phyloP scores from a whole-genome alignment of 2,888 invertebrate genomes.

The Drosophila paramelanica region DNA sequence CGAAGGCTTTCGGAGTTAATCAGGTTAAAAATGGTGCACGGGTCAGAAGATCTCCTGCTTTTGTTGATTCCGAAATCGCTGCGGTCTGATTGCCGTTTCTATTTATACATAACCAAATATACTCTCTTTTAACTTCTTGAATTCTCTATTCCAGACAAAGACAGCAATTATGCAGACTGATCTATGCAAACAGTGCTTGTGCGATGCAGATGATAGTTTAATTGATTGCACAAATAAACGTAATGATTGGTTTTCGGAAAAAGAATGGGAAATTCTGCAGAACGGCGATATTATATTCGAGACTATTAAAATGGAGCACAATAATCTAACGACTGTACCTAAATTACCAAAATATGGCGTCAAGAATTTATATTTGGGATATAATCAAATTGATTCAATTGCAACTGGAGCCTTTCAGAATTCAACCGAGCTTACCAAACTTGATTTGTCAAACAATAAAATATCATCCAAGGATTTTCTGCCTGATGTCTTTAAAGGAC shows the following conservation, averaged over 20 bases:
- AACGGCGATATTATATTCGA: conserved; percentile 77
- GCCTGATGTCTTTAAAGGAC: conserved; percentile 89
- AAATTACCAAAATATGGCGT: conserved; percentile 86
- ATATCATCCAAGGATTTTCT: conserved; percentile 87
- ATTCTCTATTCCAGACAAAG: conserved; percentile 50
- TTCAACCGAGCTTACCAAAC: conserved; percentile 87
- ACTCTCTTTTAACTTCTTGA: too few relatives aligned
- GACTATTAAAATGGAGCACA: conserved; percentile 79
- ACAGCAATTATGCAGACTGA: conserved; percentile 61
- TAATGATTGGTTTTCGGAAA: conserved; percentile 85
- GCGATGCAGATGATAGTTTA: conserved; percentile 84
- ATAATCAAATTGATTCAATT: conserved; percentile 88
- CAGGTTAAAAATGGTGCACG: too few relatives aligned
- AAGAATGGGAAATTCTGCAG: conserved; percentile 86
- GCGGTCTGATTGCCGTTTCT: too few relatives aligned
- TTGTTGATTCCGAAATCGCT: too few relatives aligned
- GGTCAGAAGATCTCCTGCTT: too few relatives aligned
- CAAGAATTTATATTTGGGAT: conserved; percentile 87
- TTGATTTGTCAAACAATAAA: conserved; percentile 90
- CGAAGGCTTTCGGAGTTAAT: too few relatives aligned
- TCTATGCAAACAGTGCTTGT: conserved; percentile 87
- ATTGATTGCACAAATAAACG: conserved; percentile 87
- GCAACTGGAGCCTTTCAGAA: conserved; percentile 88
- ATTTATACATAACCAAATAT: too few relatives aligned
- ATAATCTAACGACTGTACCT: conserved; percentile 75